Evolutionary conservation across 2,113 vertebrate species (phyloP), one percentile per base, ranked within the genome.

Genomic region (Chinchilla lanigera): DNA sequence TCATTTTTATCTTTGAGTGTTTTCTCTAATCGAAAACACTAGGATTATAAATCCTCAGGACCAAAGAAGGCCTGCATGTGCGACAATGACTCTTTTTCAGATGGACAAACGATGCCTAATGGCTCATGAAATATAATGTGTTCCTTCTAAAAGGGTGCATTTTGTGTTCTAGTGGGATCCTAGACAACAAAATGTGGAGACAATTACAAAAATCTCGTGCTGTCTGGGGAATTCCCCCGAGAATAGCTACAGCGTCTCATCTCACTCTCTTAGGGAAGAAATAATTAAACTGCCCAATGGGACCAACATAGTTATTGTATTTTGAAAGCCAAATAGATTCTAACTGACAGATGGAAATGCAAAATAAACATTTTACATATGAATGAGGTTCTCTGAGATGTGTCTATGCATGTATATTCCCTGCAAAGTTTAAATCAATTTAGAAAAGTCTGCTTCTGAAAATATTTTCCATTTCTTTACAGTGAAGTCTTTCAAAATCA

Each of bases 41-140:
- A 44, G 16, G 35, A 35, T 5, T 60, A 5, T 0, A 56, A n/a
- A 71, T 61, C 5, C 24, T 67, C 19, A 38, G 2, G 20, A 61
- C 2, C 10, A 54, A 63, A 61, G 16, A 2, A 2, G 3, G 24
- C 0, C 33, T 38, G 5, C 3, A 3, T 50, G 60, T 16, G 26
- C 22, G 60, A 56, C 28, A n/a, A 30, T 3, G 4, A 13, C 28
- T 11, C 50, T 24, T 2, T 33, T 13, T 50, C 10, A 63, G 11
- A 30, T 52, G 61, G 41, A n/a, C 56, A 33, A 30, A 19, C 26
- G 35, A 83, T 54, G 28, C 50, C 8, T n/a, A 3, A 11, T 0
- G 7, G 41, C 3, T 2, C 17, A 50, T 35, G 16, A 17, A 12
- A 7, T 24, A 1, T 3, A 44, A 26, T 16, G 17, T 22, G 1